Conservation (phyloP, 2,888 invertebrate genomes). For the Sturmia bella region DNA sequence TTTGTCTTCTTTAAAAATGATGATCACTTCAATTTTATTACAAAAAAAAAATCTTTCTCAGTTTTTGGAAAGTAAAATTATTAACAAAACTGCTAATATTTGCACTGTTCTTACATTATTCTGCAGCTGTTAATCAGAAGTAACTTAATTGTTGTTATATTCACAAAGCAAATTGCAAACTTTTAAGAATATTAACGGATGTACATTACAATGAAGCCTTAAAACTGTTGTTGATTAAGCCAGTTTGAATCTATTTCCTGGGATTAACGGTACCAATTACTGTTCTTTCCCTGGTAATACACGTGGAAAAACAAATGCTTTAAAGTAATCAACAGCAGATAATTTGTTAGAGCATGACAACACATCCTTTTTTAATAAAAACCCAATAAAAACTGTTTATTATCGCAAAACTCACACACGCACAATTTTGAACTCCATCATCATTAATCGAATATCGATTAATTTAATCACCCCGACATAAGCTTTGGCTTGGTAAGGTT, state of each 20-base stretch:
- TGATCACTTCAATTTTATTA: too few relatives aligned
- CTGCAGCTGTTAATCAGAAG: too few relatives aligned
- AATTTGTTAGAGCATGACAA: conserved; percentile 68
- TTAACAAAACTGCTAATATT: too few relatives aligned
- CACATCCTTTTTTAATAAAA: conserved; percentile 38
- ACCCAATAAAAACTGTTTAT: conserved; percentile 16
- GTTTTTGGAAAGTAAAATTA: too few relatives aligned
- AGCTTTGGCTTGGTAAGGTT: conserved; percentile 24
- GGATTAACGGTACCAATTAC: conserved; percentile 57
- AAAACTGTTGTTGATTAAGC: conserved; percentile 34
- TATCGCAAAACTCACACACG: background rate
- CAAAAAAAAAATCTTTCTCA: too few relatives aligned
- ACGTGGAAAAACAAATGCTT: conserved; percentile 5
- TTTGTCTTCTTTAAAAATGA: too few relatives aligned
- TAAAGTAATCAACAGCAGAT: conserved; percentile 45
- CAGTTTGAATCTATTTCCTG: conserved; percentile 19
- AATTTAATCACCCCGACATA: conserved; percentile 56
- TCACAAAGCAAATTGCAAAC: too few relatives aligned
- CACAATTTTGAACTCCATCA: conserved; percentile 28
- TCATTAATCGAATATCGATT: conserved; percentile 63
- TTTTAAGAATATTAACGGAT: background rate
- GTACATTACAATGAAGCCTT: conserved; percentile 10
- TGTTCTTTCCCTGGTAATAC: background rate
- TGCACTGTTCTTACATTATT: too few relatives aligned
- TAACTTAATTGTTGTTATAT: too few relatives aligned